phyloP scores from a whole-genome alignment of 1,140 invertebrate species.

The Cephus cinctus region DNA sequence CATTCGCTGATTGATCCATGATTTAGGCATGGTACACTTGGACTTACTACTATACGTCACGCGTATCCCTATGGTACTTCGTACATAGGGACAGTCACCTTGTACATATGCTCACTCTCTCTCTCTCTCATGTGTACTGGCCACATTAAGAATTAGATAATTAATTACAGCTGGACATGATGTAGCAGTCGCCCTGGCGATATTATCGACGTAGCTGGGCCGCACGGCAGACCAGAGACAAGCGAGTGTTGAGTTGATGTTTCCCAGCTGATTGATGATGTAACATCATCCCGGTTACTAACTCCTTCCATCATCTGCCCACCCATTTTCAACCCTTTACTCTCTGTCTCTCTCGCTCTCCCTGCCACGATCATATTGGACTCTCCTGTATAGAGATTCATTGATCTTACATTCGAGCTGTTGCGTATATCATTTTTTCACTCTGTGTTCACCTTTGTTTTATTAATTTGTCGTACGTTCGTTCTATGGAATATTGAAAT shows the following conservation, averaged over 20 bases:
- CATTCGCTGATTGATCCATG: too few species aligned
- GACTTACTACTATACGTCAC: too few species aligned
- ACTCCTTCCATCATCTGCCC: slow-evolving; percentile 31
- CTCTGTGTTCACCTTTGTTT: slow-evolving; percentile 5
- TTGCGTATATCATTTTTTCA: neutral
- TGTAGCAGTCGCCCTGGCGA: slow-evolving; percentile 46
- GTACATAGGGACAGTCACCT: too few species aligned
- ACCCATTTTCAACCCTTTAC: slow-evolving; percentile 17
- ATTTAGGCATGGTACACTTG: too few species aligned
- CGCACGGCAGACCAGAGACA: slow-evolving; percentile 37
- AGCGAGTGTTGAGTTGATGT: slow-evolving; percentile 54
- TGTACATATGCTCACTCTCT: too few species aligned
- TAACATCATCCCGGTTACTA: slow-evolving; percentile 44
- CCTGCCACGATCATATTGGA: too few species aligned
- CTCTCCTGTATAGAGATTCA: too few species aligned
- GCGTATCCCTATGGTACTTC: too few species aligned
- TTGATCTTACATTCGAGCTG: too few species aligned
- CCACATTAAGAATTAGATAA: slow-evolving; percentile 38
- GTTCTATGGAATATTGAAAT: neutral
- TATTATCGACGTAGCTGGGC: slow-evolving; percentile 46
- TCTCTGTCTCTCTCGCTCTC: slow-evolving; percentile 9
- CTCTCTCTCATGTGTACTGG: too few species aligned
- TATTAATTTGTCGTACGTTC: slow-evolving; percentile 3
- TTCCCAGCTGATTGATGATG: slow-evolving; percentile 56
- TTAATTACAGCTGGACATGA: slow-evolving; percentile 43